Evolutionary conservation across 2,113 vertebrate species (phyloP).

Genomic region (Anhinga rufa): DNA sequence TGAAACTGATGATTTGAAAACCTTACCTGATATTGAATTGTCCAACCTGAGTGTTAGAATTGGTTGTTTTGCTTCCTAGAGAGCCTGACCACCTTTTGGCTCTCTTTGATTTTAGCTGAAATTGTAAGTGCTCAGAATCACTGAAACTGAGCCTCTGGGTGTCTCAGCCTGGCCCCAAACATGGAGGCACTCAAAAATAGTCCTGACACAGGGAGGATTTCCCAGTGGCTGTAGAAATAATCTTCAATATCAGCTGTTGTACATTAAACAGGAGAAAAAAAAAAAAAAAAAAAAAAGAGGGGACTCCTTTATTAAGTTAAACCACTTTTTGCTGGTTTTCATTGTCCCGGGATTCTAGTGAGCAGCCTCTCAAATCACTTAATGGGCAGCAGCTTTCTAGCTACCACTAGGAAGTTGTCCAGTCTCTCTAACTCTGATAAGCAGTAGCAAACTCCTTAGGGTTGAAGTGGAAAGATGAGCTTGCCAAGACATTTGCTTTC

Average conservation of each 20-base stretch:
- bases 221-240: not conserved
- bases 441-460: not conserved
- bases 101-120: not conserved
- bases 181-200: not conserved
- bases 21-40: not conserved
- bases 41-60: not conserved
- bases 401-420: not conserved
- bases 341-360: not conserved
- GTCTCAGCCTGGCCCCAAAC: not conserved
- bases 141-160: not conserved
- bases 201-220: not conserved
- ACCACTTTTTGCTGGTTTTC: conserved; percentile 23
- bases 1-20: not conserved
- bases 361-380: not conserved
- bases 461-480: not conserved
- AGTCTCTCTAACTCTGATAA: not conserved
- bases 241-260: conserved; percentile 21
- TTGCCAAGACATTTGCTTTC: not conserved
- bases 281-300: not conserved
- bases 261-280: not conserved
- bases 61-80: not conserved
- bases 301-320: conserved; percentile 16
- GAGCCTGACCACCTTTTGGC: not conserved
- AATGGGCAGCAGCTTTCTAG: conserved; percentile 4
- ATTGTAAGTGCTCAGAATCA: not conserved